Percentiles rank a stretch among this genome's conserved stretches.
These are phyloP conservation scores for Phrynocephalus guinanensis DNA, from an alignment of 2,797 vertebrate species.

Conservation along the genomic window DNA sequence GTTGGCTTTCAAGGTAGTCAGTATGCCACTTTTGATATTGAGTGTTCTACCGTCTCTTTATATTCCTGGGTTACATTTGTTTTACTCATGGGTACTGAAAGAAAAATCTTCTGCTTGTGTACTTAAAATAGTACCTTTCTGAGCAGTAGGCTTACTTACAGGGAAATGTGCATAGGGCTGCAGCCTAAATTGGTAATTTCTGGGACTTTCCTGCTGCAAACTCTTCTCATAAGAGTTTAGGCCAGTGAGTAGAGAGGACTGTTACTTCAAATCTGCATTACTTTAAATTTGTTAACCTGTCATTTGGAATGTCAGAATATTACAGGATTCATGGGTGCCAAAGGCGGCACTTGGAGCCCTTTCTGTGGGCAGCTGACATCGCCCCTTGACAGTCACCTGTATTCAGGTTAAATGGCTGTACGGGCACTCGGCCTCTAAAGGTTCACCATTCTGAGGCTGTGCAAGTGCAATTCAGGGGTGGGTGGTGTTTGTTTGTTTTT, in stretches of 20 bases:
- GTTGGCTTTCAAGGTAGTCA: neutral
- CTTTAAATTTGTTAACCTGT: neutral
- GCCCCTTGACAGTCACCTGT: too few relatives aligned
- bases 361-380: too few relatives aligned
- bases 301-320: neutral
- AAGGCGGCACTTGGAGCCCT: too few relatives aligned
- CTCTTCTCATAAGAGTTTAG: neutral
- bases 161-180: neutral
- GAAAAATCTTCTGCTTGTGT: neutral
- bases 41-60: neutral
- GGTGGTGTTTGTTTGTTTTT: neutral
- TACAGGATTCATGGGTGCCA: neutral
- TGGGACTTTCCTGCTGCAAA: neutral
- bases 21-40: neutral
- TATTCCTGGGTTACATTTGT: neutral
- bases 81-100: neutral
- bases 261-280: neutral
- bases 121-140: neutral
- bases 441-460: too few relatives aligned
- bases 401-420: too few relatives aligned
- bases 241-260: neutral
- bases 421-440: too few relatives aligned
- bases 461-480: neutral
- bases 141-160: neutral
- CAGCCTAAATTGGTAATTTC: neutral